Evolutionary conservation across 1,140 invertebrate genomes (phyloP).

Genomic region (Bursaphelenchus mucronatus): DNA sequence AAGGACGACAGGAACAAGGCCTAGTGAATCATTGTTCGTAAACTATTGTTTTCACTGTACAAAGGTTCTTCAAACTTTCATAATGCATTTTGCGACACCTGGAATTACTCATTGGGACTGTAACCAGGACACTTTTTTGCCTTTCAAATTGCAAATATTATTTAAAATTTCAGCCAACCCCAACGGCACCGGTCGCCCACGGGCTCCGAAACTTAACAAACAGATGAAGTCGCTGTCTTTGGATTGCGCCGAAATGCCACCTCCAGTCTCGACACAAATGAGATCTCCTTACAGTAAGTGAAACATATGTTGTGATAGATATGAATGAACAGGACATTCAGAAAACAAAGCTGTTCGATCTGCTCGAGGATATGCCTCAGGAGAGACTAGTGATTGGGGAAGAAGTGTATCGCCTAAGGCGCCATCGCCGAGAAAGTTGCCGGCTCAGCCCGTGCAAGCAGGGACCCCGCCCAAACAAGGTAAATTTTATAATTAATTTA

Average conservation of each 20-base stretch:
- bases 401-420: constrained; percentile 37
- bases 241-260: constrained; percentile 60
- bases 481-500: no score
- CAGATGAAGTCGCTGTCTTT: constrained; percentile 60
- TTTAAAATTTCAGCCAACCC: no score
- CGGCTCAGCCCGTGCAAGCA: no score
- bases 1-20: no score
- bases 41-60: no score
- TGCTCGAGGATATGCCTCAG: constrained; percentile 40
- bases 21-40: no score
- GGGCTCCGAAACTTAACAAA: constrained; percentile 57
- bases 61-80: no score
- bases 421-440: not conserved
- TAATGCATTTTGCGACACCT: no score
- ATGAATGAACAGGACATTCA: constrained; percentile 18
- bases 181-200: constrained; percentile 26
- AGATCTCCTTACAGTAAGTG: constrained; percentile 21
- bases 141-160: no score
- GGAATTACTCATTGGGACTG: no score
- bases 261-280: constrained; percentile 42
- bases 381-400: constrained; percentile 41
- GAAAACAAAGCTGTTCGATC: constrained; percentile 37
- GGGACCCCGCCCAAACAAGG: no score
- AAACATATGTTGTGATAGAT: constrained; percentile 1
- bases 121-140: no score